phyloP scores from a whole-genome alignment of 2,888 invertebrate genomes.

The Heliconius charithonia region DNA sequence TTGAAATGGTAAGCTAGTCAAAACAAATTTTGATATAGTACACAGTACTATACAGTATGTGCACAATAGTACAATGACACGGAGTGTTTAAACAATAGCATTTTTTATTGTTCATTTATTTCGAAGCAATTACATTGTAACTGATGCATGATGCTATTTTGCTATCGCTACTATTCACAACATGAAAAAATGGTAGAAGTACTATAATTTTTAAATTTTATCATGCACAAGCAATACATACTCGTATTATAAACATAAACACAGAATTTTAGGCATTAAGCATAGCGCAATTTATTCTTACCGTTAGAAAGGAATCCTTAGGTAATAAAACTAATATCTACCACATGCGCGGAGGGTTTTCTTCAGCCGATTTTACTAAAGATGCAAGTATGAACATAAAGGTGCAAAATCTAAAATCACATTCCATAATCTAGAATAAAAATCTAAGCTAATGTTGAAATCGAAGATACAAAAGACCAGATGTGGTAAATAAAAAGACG shows the following conservation, averaged over 20 bases:
- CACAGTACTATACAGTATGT: too few relatives aligned
- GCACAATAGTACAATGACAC: background rate
- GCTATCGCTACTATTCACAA: background rate
- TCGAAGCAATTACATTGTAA: background rate
- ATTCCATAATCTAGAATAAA: constrained; percentile 69
- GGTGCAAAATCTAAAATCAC: constrained; percentile 78
- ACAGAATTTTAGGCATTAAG: constrained; percentile 23
- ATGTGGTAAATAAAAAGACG: constrained; percentile 69
- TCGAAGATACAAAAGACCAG: constrained; percentile 74
- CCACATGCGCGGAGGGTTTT: constrained; percentile 48
- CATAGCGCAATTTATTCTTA: constrained; percentile 39
- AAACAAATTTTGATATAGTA: background rate
- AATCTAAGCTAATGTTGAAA: constrained; percentile 71
- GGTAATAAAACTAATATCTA: constrained; percentile 40
- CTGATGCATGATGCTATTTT: background rate
- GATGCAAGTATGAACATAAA: constrained; percentile 74
- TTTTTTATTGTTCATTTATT: background rate
- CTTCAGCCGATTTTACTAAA: constrained; percentile 58
- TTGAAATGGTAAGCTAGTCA: background rate
- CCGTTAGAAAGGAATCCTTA: constrained; percentile 32
- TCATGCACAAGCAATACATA: constrained; percentile 35
- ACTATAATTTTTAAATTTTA: background rate
- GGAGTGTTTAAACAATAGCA: background rate
- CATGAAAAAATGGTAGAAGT: background rate
- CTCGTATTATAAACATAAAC: constrained; percentile 11